Base-by-base conservation (phyloP, 2,113 vertebrate genomes). In the Peromyscus leucopus region DNA sequence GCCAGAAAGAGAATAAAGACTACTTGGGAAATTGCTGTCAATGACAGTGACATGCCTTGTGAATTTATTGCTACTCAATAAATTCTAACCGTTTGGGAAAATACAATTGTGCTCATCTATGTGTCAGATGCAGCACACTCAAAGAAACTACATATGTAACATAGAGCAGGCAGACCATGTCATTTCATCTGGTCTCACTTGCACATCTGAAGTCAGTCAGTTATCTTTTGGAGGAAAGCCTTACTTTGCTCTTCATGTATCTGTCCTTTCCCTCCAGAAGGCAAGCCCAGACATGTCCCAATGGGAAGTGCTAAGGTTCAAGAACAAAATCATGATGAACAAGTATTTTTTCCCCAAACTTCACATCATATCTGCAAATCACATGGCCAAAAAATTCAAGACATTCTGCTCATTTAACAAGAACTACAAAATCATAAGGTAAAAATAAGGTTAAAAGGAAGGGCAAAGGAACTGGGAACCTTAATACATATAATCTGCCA, bases 401-500 rank as follows among this genome's bases (percentile, higher is more conserved):
- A 59, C 3, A 71, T 3, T 71, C 26, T 61, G 17, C 39, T 39
- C 82, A 31, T 87, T 36, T 59, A 79, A 2, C 59, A 28, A 96
- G 61, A 91, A 82, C 9, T 90, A 19, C 80, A 83, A 61, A 95
- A 51, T 80, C 84, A 71, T 72, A 84, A 78, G 59, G 57, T 31
- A 87, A 90, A 95, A 65, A 21, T 71, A 57, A n/a, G 10, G 42
- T 31, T 17, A 71, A 59, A 74, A 75, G 33, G 10, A 82, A 22
- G 72, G 24, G 21, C 46, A 22, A 57, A 36, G 51, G 36, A 93
- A 51, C 1, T 33, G 19, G 6, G 36, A 7, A 5, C 42, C 55
- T 6, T 51, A 26, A 31, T 69, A 9, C 3, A 90, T 67, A 51
- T 65, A 85, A 28, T 61, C 51, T 67, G 36, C 9, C 1, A 0